Percentiles rank a stretch among this genome's conserved stretches.
phyloP scores from a whole-genome alignment of 2,888 invertebrate genomes.

The Thelaira solivaga region DNA sequence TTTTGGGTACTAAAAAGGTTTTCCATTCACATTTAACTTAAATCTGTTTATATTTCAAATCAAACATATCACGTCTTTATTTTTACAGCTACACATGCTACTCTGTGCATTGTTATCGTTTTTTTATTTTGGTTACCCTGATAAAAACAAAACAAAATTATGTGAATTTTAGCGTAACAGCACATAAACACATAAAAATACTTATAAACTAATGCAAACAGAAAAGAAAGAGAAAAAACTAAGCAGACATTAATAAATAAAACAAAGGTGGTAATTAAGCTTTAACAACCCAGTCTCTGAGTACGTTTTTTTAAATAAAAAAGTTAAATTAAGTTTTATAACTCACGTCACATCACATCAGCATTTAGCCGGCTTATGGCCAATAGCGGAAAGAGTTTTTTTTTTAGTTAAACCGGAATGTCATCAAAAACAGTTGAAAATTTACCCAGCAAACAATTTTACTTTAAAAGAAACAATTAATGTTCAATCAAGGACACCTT shows the following conservation, averaged over 20 bases:
- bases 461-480: too few relatives aligned
- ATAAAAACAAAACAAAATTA: constrained; percentile 40
- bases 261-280: constrained; percentile 15
- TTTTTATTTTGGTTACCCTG: background rate
- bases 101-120: background rate
- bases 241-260: background rate
- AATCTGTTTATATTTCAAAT: too few relatives aligned
- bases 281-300: background rate
- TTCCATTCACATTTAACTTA: too few relatives aligned
- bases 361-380: constrained; percentile 3
- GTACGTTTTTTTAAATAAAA: background rate
- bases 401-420: background rate
- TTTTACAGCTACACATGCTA: background rate
- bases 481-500: too few relatives aligned
- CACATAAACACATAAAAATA: constrained; percentile 33
- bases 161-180: constrained; percentile 55
- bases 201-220: background rate
- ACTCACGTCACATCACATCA: background rate
- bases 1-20: too few relatives aligned
- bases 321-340: constrained; percentile 1
- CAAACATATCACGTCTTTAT: too few relatives aligned
- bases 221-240: background rate
- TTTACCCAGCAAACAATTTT: too few relatives aligned
- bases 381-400: background rate
- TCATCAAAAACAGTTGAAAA: too few relatives aligned